Conservation (phyloP, 2,113 vertebrate genomes). For the Passer montanus region DNA sequence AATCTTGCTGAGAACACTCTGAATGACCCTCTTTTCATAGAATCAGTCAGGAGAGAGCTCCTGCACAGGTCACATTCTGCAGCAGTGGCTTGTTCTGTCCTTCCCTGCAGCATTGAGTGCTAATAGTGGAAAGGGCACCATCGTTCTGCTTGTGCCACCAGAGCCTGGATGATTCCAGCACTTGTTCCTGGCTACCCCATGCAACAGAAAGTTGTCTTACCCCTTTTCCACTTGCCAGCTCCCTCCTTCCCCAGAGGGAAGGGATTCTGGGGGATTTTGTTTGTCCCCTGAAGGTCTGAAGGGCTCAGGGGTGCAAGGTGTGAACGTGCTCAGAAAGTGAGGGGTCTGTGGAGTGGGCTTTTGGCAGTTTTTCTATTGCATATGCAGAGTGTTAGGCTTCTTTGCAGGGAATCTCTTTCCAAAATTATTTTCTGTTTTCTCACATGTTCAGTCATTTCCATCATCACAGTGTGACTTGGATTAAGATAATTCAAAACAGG, state of each 20-base stretch:
- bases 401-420: neutral
- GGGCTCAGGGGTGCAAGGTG: neutral
- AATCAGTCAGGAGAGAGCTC: neutral
- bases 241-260: neutral
- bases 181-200: neutral
- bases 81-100: neutral
- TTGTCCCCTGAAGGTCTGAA: neutral
- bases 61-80: neutral
- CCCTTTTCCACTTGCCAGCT: neutral
- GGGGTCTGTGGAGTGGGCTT: neutral
- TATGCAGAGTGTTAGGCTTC: neutral
- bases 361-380: neutral
- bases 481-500: neutral
- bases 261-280: neutral
- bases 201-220: neutral
- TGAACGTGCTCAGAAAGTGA: fast-evolving
- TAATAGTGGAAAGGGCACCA: neutral
- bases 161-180: neutral
- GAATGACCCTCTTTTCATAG: neutral
- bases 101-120: neutral
- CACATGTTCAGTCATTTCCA: neutral
- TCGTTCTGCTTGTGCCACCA: neutral
- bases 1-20: neutral
- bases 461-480: neutral
- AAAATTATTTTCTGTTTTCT: neutral